These are phyloP conservation scores for Planiliza haematocheilus DNA, from an alignment of 2,113 vertebrate species.

Conservation along the genomic window DNA sequence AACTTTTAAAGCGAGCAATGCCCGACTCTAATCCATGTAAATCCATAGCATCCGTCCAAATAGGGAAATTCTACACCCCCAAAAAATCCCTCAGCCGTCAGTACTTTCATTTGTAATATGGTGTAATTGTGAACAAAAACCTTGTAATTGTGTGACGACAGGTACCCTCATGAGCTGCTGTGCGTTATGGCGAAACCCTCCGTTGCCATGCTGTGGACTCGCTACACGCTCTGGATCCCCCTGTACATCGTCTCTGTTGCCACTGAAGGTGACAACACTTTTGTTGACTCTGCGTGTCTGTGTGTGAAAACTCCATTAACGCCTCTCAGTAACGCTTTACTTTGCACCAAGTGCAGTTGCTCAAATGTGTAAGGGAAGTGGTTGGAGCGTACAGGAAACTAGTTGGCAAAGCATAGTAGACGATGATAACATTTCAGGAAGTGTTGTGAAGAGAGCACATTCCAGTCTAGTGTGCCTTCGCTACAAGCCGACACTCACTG, in stretches of 20 bases:
- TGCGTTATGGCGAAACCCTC: conserved; percentile 84
- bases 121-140: not conserved
- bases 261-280: conserved; percentile 85
- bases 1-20: too few relatives aligned
- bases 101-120: too few relatives aligned
- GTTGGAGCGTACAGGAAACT: conserved; percentile 56
- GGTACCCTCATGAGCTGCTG: conserved; percentile 86
- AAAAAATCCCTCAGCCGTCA: too few relatives aligned
- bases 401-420: conserved; percentile 20
- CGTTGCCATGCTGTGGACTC: conserved; percentile 85
- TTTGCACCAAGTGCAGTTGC: too few relatives aligned
- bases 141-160: conserved; percentile 51
- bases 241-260: conserved; percentile 88
- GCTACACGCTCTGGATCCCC: conserved; percentile 89
- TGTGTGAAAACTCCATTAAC: not conserved
- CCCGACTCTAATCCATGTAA: too few relatives aligned
- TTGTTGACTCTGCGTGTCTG: rapidly evolving
- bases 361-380: conserved; percentile 25
- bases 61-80: too few relatives aligned
- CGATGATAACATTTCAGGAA: conserved; percentile 55
- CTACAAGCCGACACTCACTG: not conserved
- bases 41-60: too few relatives aligned
- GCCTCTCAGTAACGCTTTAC: not conserved
- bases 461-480: not conserved
- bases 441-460: conserved; percentile 32